Evolutionary conservation across 2,888 invertebrate genomes (phyloP), one percentile per base, ranked within the genome.

Genomic region (Drosophila percnosoma): DNA sequence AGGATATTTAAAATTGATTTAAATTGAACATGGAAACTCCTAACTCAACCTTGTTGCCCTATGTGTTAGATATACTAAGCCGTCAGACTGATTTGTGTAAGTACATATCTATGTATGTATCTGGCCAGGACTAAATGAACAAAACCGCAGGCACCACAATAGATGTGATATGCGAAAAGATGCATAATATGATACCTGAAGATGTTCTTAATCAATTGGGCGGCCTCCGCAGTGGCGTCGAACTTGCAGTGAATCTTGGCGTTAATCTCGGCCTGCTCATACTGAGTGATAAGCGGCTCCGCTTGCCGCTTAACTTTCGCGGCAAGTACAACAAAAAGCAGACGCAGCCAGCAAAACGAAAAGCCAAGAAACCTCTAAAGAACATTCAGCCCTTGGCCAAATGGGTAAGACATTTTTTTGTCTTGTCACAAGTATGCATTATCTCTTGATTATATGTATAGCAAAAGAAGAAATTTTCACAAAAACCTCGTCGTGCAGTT

Each of bases 21-120:
- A 80, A 66, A 63, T 76, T 73, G 27, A 24, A 29, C 48, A 83
- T 80, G 86, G 73, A 77, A 11, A n/a, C n/a, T 1, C 38, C 11
- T 27, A 59, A 42, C 0, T 34, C 59, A n/a, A 38, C 70, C 0
- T 21, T 89, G 29, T 42, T 89, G 52, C 86, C 85, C 0, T 73
- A 75, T 15, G 48, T 86, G 8, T n/a, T 89, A 21, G 73, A 83
- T 24, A 2, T 88, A 45, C 21, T 88, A 3, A 86, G 81, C 34
- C 78, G 72, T 0, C 54, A 78, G 13, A 52, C 62, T 0, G 38
- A 70, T 24, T 31, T 72, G 1, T 67, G 90, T 86, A 11, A 70
- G 76, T 68, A 33, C 29, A 11, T 18, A 31, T 6, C 13, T n/a
- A 21, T 24, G 7, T 21, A 7, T 21, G 13, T 24, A 15, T 36